phyloP scores from a whole-genome alignment of 35 echinoderm and acorn worm genomes.

The Heliocidaris tuberculata region DNA sequence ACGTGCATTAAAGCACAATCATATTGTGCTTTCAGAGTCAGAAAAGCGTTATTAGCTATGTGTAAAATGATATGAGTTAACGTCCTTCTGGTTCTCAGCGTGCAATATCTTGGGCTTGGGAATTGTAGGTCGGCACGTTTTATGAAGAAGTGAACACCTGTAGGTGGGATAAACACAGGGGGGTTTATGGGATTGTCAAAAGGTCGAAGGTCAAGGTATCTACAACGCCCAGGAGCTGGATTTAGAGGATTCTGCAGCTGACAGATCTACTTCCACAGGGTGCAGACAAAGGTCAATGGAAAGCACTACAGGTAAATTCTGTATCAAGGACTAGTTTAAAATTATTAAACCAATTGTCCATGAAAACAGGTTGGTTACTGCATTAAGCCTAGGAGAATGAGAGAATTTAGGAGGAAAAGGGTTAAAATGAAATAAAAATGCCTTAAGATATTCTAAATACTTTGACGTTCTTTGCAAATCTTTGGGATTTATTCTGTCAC shows the following conservation, averaged over 20 bases:
- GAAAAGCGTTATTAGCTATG: not conserved
- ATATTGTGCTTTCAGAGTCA: not conserved
- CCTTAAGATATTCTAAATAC: not conserved
- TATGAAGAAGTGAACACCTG: conserved; percentile 9
- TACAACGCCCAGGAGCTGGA: not conserved
- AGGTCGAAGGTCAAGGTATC: not conserved
- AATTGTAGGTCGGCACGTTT: not conserved
- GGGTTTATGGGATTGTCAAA: not conserved
- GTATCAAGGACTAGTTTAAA: not conserved
- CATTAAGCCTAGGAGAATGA: not conserved
- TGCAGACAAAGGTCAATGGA: not conserved
- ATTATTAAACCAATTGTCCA: not conserved
- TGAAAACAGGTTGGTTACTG: not conserved
- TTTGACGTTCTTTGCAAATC: not conserved
- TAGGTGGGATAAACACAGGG: not conserved
- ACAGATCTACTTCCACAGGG: not conserved
- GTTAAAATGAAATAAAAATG: not conserved
- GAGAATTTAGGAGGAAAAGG: not conserved
- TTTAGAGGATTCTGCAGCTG: not conserved
- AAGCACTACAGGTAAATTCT: not conserved
- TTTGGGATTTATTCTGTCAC: not conserved
- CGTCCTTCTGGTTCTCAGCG: not conserved
- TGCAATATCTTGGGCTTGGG: not conserved
- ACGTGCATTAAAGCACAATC: not conserved
- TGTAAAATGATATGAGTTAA: not conserved